Evolutionary conservation across 2,113 vertebrate genomes (phyloP).

Genomic region (Vulpes lagopus): DNA sequence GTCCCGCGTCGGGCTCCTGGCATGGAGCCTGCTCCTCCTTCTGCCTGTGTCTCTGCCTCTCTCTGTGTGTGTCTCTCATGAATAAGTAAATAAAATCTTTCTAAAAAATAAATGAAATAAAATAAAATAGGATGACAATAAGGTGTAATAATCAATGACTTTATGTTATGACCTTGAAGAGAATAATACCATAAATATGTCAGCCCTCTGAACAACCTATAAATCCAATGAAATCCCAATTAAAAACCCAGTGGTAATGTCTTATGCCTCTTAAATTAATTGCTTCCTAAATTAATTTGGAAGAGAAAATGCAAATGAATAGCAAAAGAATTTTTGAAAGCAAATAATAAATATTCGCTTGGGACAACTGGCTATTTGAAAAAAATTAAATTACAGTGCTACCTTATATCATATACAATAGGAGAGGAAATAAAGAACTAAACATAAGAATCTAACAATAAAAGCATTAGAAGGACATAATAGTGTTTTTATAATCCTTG

Average conservation of each 20-base stretch:
- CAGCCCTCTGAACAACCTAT: neutral
- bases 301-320: conserved; percentile 3
- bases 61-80: too few species aligned
- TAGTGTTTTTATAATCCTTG: neutral
- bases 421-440: neutral
- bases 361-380: neutral
- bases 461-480: neutral
- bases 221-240: neutral
- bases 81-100: too few species aligned
- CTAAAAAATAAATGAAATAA: too few species aligned
- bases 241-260: neutral
- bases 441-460: neutral
- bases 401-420: neutral
- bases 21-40: too few species aligned
- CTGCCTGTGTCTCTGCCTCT: too few species aligned
- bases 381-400: conserved; percentile 6
- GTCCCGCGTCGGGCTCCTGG: too few species aligned
- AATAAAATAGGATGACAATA: neutral
- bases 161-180: neutral
- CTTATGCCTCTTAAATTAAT: conserved; percentile 35
- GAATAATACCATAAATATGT: neutral
- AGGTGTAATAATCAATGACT: neutral
- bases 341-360: conserved; percentile 5
- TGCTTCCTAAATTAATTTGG: conserved; percentile 42
- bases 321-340: neutral